phyloP scores from a whole-genome alignment of 2,888 invertebrate genomes.

The Euplagia quadripunctaria region DNA sequence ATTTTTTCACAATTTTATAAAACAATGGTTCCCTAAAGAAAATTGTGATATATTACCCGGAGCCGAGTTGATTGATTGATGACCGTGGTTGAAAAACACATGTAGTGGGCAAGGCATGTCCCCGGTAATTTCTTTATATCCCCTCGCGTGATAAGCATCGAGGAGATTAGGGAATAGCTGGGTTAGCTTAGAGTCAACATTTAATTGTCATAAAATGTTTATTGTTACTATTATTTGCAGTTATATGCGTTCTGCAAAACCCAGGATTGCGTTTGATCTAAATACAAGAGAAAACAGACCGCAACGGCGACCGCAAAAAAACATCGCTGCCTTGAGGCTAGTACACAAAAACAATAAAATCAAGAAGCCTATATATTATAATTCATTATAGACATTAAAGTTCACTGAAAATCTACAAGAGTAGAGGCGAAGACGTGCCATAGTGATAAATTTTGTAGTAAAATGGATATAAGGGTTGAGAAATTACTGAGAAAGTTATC shows the following conservation, averaged over 20 bases:
- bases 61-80: conserved; percentile 1
- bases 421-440: too few relatives aligned
- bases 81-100: neutral
- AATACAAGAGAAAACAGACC: neutral
- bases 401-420: neutral
- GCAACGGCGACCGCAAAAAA: neutral
- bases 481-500: too few relatives aligned
- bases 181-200: too few relatives aligned
- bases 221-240: too few relatives aligned
- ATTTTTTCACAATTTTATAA: neutral
- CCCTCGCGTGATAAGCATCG: neutral
- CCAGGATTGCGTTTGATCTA: neutral
- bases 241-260: neutral
- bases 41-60: neutral
- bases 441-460: too few relatives aligned
- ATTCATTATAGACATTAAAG: neutral
- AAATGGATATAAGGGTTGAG: too few relatives aligned
- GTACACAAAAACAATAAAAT: neutral
- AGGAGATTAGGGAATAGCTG: neutral
- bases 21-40: neutral
- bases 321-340: neutral
- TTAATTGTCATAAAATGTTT: too few relatives aligned
- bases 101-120: neutral
- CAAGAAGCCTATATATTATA: neutral
- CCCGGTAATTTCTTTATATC: conserved; percentile 5